Conservation (phyloP, 2,797 vertebrate genomes). For the Sternarchorhynchus goeldii region DNA sequence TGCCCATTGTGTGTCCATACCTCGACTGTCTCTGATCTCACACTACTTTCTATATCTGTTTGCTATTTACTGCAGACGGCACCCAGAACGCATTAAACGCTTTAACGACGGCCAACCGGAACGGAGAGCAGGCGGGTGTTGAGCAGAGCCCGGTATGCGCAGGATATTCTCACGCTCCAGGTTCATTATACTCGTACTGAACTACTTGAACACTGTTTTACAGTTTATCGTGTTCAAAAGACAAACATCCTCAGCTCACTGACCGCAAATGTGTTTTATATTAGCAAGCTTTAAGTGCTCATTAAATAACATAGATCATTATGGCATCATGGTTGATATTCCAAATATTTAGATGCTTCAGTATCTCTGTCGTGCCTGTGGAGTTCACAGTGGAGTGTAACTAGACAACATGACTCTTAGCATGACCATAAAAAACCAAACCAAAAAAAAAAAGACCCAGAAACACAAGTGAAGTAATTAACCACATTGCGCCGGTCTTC, state of each 20-base stretch:
- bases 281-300: not conserved
- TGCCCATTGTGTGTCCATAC: conserved; percentile 68
- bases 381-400: not conserved
- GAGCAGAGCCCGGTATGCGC: not conserved
- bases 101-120: conserved; percentile 1
- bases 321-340: conserved; percentile 2
- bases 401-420: not conserved
- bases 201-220: not conserved
- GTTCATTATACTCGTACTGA: not conserved
- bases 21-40: conserved; percentile 63
- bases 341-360: not conserved
- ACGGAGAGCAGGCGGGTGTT: not conserved
- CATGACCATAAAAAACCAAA: not conserved
- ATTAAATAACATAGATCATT: not conserved
- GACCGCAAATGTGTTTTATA: no score
- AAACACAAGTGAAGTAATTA: not conserved
- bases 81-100: conserved; percentile 40
- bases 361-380: not conserved
- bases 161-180: not conserved
- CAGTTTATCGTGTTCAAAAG: not conserved
- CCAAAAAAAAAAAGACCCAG: not conserved
- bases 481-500: conserved; percentile 1
- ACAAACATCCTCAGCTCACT: no score
- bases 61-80: conserved; percentile 53
- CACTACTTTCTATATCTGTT: conserved; percentile 67